Evolutionary conservation across 2,797 vertebrate species (phyloP), one percentile per base, ranked within the genome.

Genomic region (Melanotaenia parkinsoni): DNA sequence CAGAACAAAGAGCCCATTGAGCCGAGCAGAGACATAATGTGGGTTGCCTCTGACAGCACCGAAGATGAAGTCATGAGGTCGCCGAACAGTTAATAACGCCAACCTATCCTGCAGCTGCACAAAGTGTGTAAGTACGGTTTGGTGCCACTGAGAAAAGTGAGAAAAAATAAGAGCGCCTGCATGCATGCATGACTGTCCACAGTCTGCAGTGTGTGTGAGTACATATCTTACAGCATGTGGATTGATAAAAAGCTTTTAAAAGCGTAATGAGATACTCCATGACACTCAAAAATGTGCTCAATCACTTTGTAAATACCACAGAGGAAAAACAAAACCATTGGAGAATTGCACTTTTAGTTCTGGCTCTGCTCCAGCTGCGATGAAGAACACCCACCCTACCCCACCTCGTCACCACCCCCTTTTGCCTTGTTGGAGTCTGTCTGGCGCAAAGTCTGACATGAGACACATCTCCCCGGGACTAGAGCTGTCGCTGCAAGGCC

Each of bases 1-100:
- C 82, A 89, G 88, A 91, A 95, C 94, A 95, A 95, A 93, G 94
- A 87, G 84, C 69, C 87, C 90, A 94, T 94, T 94, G 93, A 95
- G 89, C 77, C 87, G 73, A 82, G 86, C 65, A 67, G 85, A 91
- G 91, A 92, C 89, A 88, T 92, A 93, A 92, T 91, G 92, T 88
- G 91, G 86, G 87, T 90, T 69, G 87, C 85, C 89, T 89, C 89
- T 92, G 89, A 92, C 88, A 91, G 88, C 83, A 60, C 66, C 77
- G 37, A 85, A 80, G 92, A 93, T 92, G 88, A 93, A 94, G 93
- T 93, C 93, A 93, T 91, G 90, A 92, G 87, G 90, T 93, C 82
- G 77, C 82, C 83, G 89, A 92, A 92, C 86, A 91, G 91, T 89
- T 93, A 91, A 92, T 91, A 91, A 91, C 60, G 81, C 81, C 57